Conservation (phyloP, 2,113 vertebrate genomes). For the Aleadryas rufinucha region DNA sequence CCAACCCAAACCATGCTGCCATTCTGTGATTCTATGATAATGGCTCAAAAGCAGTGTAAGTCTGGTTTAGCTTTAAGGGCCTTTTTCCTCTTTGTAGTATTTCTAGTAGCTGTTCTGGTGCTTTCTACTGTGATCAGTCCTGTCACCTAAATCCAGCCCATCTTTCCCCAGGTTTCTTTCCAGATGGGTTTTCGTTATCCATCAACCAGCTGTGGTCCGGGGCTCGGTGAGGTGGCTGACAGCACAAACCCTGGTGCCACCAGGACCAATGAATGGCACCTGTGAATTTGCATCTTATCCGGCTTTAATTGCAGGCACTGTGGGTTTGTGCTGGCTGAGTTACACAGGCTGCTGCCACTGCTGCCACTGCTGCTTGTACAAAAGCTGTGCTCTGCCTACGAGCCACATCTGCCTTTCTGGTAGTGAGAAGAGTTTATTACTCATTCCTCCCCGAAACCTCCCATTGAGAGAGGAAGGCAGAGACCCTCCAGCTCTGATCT, state of each 20-base stretch:
- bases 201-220: neutral
- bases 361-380: neutral
- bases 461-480: neutral
- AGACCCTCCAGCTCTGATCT: neutral
- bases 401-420: neutral
- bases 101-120: neutral
- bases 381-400: fast-evolving
- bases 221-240: neutral
- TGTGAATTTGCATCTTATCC: neutral
- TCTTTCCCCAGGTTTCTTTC: neutral
- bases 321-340: neutral
- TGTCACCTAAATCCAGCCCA: neutral
- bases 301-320: neutral
- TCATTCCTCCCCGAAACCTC: neutral
- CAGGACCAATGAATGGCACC: neutral
- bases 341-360: neutral
- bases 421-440: neutral
- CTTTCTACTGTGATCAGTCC: neutral
- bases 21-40: neutral
- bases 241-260: neutral
- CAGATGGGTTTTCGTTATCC: neutral
- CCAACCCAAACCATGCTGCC: neutral
- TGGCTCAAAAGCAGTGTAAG: neutral
- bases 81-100: neutral
- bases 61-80: neutral